Evolutionary conservation across 2,797 vertebrate species (phyloP).

Genomic region (Ptychadena robeensis): DNA sequence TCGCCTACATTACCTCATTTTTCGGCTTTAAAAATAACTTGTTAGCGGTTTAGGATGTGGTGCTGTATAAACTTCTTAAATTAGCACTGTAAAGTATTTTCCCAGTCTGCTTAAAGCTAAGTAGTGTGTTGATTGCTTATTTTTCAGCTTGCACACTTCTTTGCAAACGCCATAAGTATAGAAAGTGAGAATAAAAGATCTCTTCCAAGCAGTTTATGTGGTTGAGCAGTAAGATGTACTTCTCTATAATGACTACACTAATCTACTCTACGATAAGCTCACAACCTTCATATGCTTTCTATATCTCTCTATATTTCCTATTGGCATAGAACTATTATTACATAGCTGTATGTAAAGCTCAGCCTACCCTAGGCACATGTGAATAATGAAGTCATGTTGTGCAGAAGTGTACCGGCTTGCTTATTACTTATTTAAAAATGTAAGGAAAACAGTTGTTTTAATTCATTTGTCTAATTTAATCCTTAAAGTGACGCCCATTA

Average conservation of each 20-base stretch:
- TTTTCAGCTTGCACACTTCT: neutral
- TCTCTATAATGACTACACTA: neutral
- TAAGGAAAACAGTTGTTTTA: neutral
- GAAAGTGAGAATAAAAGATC: neutral
- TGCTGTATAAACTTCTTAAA: slow-evolving; percentile 3
- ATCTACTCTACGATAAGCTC: neutral
- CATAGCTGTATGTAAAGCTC: neutral
- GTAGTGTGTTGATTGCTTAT: slow-evolving; percentile 23
- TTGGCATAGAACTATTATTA: neutral
- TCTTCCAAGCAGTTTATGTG: neutral
- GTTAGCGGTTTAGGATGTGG: neutral
- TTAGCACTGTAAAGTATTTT: slow-evolving; percentile 48
- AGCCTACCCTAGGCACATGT: neutral
- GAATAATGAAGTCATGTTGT: neutral
- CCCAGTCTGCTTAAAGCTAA: slow-evolving; percentile 4
- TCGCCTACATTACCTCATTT: neutral
- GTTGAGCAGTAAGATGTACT: neutral
- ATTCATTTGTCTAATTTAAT: too few relatives aligned
- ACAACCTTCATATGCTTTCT: neutral
- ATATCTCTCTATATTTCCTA: neutral
- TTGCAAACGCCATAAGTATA: neutral
- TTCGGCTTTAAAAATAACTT: slow-evolving; percentile 10
- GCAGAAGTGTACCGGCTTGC: neutral
- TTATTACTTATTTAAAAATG: neutral
- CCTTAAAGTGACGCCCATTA: too few relatives aligned